phyloP scores from a whole-genome alignment of 2,888 invertebrate species.

The Drosophila ezoana region DNA sequence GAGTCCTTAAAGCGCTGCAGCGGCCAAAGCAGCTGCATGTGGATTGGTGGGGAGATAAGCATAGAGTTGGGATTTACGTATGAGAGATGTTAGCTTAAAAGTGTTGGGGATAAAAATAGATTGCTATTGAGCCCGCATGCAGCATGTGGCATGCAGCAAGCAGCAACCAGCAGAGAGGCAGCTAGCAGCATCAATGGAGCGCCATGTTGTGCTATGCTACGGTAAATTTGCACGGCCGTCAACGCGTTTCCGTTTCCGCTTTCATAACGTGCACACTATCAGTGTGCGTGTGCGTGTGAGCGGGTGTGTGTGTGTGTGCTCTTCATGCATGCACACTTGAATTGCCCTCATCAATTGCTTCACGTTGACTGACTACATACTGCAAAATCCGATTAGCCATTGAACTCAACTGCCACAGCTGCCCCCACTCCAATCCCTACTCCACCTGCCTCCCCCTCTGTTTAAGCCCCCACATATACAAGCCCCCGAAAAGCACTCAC shows the following conservation, averaged over 20 bases:
- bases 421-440: neutral
- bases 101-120: slow-evolving; percentile 6
- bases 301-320: slow-evolving; percentile 28
- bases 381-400: slow-evolving; percentile 73
- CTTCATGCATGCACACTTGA: slow-evolving; percentile 71
- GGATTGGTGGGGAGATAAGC: slow-evolving; percentile 14
- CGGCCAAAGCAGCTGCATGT: slow-evolving; percentile 91
- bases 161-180: slow-evolving; percentile 5
- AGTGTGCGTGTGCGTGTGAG: slow-evolving; percentile 12
- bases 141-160: slow-evolving; percentile 22
- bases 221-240: slow-evolving; percentile 51
- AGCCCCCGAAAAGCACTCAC: neutral
- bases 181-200: slow-evolving; percentile 19
- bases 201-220: slow-evolving; percentile 41
- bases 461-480: slow-evolving; percentile 1
- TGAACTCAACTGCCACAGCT: slow-evolving; percentile 45
- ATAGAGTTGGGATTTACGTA: slow-evolving; percentile 25
- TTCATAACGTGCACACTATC: slow-evolving; percentile 43
- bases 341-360: slow-evolving; percentile 77
- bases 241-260: slow-evolving; percentile 66
- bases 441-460: no score
- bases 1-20: slow-evolving; percentile 91
- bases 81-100: slow-evolving; percentile 29
- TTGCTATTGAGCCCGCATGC: slow-evolving; percentile 22
- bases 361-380: slow-evolving; percentile 73